Percentiles rank a stretch among this genome's conserved stretches.
phyloP scores from a whole-genome alignment of 2,113 vertebrate genomes.

The Formicarius rufipectus region DNA sequence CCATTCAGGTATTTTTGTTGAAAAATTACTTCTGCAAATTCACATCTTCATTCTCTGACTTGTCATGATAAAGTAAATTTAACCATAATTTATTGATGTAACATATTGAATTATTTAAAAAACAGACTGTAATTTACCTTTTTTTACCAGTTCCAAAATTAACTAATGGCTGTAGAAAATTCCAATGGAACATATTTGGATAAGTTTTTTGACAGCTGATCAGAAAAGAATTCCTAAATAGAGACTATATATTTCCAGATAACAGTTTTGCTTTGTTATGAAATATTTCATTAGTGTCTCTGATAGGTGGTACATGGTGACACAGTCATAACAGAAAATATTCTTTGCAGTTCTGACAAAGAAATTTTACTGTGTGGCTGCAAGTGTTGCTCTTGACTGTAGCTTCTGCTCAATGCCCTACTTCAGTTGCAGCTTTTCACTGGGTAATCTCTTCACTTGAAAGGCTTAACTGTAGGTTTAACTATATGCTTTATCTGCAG shows the following conservation, averaged over 20 bases:
- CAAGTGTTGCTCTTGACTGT: background rate
- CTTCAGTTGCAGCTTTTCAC: background rate
- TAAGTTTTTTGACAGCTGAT: background rate
- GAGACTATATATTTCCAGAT: background rate
- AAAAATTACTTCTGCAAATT: background rate
- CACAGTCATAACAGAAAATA: background rate
- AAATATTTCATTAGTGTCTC: background rate
- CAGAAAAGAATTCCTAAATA: background rate
- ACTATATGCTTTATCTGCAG: background rate
- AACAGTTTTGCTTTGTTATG: background rate
- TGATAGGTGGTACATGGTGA: background rate
- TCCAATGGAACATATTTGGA: background rate
- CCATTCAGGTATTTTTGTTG: background rate
- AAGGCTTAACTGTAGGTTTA: background rate
- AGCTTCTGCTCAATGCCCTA: background rate
- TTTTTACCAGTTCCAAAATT: background rate
- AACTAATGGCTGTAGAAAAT: background rate
- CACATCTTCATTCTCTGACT: background rate
- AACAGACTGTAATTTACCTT: background rate
- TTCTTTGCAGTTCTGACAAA: background rate
- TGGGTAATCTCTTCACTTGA: background rate
- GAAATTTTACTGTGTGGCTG: background rate
- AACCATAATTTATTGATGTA: background rate
- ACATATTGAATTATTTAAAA: background rate
- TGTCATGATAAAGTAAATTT: background rate